These are phyloP conservation scores for Chalcis sispes DNA, from an alignment of 2,888 invertebrate genomes.

Conservation along the genomic window DNA sequence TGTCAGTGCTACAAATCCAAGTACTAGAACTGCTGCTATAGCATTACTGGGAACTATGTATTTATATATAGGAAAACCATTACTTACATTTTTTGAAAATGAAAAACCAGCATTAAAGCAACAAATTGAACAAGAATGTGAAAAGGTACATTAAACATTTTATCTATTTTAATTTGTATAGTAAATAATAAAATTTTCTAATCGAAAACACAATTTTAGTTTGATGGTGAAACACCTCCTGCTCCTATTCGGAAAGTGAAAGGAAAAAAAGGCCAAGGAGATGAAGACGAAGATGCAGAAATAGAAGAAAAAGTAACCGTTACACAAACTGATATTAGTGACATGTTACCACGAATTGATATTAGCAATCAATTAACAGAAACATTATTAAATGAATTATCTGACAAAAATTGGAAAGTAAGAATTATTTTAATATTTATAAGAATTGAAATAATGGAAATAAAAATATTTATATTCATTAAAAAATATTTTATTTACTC, in stretches of 20 bases:
- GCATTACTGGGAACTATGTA: conserved; percentile 86
- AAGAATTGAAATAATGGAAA: conserved; percentile 8
- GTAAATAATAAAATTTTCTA: conserved; percentile 1
- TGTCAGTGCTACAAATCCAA: conserved; percentile 89
- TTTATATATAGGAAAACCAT: conserved; percentile 86
- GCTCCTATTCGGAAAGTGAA: conserved; percentile 66
- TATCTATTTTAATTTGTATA: neutral
- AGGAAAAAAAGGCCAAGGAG: conserved; percentile 70
- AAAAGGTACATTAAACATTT: conserved; percentile 79
- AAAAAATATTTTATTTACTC: conserved; percentile 7
- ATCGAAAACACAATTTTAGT: conserved; percentile 58
- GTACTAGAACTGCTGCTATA: conserved; percentile 87
- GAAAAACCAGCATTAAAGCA: conserved; percentile 91
- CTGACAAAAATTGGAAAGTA: conserved; percentile 96
- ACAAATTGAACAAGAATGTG: conserved; percentile 90
- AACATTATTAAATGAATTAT: conserved; percentile 85
- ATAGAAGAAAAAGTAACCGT: conserved; percentile 77
- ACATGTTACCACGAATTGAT: conserved; percentile 87
- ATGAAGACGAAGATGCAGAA: conserved; percentile 76
- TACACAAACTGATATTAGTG: conserved; percentile 77
- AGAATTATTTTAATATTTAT: conserved; percentile 27
- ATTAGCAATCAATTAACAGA: conserved; percentile 91
- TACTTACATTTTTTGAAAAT: conserved; percentile 88
- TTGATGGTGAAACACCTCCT: conserved; percentile 66
- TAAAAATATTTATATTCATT: neutral